Evolutionary conservation across 2,797 vertebrate genomes (phyloP), one percentile per base, ranked within the genome.

Genomic region (Carduelis carduelis): DNA sequence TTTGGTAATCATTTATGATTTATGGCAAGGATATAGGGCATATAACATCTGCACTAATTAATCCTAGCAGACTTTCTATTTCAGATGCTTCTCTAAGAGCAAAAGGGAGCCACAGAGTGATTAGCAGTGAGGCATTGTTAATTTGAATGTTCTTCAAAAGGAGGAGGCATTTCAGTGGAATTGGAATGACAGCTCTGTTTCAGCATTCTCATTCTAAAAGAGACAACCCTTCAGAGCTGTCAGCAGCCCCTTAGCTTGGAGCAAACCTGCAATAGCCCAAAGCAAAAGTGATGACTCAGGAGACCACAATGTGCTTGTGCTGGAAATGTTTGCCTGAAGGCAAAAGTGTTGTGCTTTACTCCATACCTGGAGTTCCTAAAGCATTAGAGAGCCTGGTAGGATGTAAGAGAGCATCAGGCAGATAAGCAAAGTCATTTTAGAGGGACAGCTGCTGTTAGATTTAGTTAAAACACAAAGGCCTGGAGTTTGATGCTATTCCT

Each of bases 211-310:
- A 8, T 60, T 83, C 59, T 69, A 27, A 56, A 57, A 56, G 57
- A 71, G 56, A 68, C 19, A 92, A 44, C 60, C 46, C 69, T 94
- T 94, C 94, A 93, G 85, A 91, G 24, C 87, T 90, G 82, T 84
- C 65, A 89, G 82, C 77, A 93, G 77, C 59, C 77, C 47, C 82
- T 94, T 34, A 57, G 44, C 70, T 83, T 71, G 75, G 66, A 81
- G 83, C 74, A 93, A 87, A 77, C 74, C 55, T 21, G 3, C 75
- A 52, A 23, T 74, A 71, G 76, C 76, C 84, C 75, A 82, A 35
- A 95, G 34, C 50, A 74, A 49, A 60, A 71, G 53, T 44, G 80
- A 72, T 64, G 61, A 81, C 83, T 77, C n/a, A 26, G 63, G 87
- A 92, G 65, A 87, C 70, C 47, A 94, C 52, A 89, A 90, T 74